Conservation (phyloP, 2,888 invertebrate genomes). For the Dysmachus trigonus region DNA sequence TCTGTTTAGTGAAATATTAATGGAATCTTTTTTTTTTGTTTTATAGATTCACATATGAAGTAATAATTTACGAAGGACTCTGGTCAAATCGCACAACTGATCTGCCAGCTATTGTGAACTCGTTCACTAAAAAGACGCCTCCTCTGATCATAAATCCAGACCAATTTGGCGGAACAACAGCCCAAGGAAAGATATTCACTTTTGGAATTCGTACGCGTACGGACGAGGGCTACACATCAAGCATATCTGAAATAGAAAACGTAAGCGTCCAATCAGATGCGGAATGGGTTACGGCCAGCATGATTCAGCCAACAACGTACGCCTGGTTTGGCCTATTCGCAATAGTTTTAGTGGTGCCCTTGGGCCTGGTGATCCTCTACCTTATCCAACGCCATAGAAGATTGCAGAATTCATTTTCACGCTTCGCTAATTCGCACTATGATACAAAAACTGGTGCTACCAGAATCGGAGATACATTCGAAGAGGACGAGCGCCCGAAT, state of each 20-base stretch:
- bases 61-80: conserved; percentile 71
- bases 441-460: conserved; percentile 88
- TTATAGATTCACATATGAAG: conserved; percentile 70
- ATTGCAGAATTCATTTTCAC: conserved; percentile 79
- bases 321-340: conserved; percentile 68
- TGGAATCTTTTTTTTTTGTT: background rate
- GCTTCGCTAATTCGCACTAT: conserved; percentile 86
- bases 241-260: conserved; percentile 53
- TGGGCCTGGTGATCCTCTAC: conserved; percentile 71
- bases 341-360: conserved; percentile 66
- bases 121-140: conserved; percentile 65
- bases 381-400: conserved; percentile 75
- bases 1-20: background rate
- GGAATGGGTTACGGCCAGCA: conserved; percentile 50
- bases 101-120: conserved; percentile 61
- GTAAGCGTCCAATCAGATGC: conserved; percentile 52
- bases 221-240: conserved; percentile 57
- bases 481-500: conserved; percentile 81
- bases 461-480: conserved; percentile 79
- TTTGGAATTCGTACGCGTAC: conserved; percentile 73
- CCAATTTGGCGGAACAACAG: conserved; percentile 65
- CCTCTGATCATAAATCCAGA: conserved; percentile 59
- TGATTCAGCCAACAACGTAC: conserved; percentile 52
- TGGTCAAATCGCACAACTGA: conserved; percentile 66
- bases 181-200: conserved; percentile 67